Percentiles rank a stretch among this genome's conserved stretches.
These are phyloP conservation scores for Drosophila neotestacea DNA, from an alignment of 2,888 invertebrate genomes.

Conservation along the genomic window DNA sequence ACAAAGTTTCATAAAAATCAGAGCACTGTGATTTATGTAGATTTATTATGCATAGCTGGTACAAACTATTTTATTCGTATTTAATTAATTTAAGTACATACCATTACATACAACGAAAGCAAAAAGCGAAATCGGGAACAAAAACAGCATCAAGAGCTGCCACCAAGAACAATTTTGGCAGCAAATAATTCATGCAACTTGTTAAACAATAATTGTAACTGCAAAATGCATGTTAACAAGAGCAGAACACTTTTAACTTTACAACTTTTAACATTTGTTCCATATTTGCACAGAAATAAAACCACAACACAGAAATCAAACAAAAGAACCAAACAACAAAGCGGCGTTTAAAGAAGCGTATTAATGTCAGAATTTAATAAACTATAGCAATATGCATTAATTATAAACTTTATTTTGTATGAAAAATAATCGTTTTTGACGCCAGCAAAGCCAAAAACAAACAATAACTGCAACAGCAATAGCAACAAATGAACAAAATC, in stretches of 20 bases:
- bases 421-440: constrained; percentile 18
- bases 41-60: too few relatives aligned
- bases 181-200: background rate
- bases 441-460: background rate
- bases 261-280: background rate
- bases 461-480: background rate
- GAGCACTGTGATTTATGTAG: too few relatives aligned
- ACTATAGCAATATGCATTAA: constrained; percentile 24
- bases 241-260: background rate
- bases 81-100: background rate
- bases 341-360: background rate
- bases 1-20: too few relatives aligned
- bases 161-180: background rate
- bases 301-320: background rate
- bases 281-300: background rate
- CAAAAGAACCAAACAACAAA: constrained; percentile 1
- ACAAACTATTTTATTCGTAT: too few relatives aligned
- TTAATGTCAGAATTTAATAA: constrained; percentile 20
- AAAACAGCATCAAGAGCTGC: too few relatives aligned
- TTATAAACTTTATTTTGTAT: constrained; percentile 22
- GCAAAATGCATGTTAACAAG: constrained; percentile 4
- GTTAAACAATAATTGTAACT: background rate
- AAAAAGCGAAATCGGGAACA: background rate
- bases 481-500: constrained; percentile 9
- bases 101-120: background rate